Percentiles rank a stretch among this genome's conserved stretches.
phyloP scores from a whole-genome alignment of 2,888 invertebrate species.

The Uloborus plumipes region DNA sequence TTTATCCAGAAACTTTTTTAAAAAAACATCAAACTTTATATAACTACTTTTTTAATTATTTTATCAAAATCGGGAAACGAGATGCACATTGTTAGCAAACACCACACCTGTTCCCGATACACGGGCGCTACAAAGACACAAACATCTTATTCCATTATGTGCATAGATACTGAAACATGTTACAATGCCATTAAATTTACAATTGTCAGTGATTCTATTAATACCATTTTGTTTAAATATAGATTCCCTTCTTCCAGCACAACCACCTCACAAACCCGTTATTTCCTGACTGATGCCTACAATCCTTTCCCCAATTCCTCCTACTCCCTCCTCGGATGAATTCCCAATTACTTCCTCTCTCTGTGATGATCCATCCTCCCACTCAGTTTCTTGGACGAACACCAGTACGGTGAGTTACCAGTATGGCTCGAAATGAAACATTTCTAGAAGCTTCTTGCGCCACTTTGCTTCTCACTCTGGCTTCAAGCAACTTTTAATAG shows the following conservation, averaged over 20 bases:
- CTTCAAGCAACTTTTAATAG: too few relatives aligned
- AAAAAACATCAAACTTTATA: too few relatives aligned
- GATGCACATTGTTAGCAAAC: too few relatives aligned
- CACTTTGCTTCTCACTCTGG: too few relatives aligned
- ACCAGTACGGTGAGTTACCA: conserved; percentile 34
- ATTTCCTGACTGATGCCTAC: conserved; percentile 39
- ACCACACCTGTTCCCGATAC: too few relatives aligned
- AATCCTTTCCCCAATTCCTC: conserved; percentile 59
- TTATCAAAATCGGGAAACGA: too few relatives aligned
- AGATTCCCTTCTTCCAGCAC: conserved; percentile 56
- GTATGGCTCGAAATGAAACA: background rate
- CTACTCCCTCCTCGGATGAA: conserved; percentile 43
- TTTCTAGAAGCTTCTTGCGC: conserved; percentile 2
- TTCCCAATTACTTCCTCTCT: conserved; percentile 22
- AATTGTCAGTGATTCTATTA: background rate
- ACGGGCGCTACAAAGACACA: too few relatives aligned
- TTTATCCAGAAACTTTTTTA: too few relatives aligned
- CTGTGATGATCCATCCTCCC: conserved; percentile 6
- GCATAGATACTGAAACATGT: too few relatives aligned
- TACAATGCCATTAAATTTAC: background rate
- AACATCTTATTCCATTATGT: too few relatives aligned
- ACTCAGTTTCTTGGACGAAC: background rate
- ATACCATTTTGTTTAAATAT: background rate
- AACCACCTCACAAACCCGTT: conserved; percentile 28
- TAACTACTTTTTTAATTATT: too few relatives aligned